These are phyloP conservation scores for Syrmaticus mikado DNA, from an alignment of 2,113 vertebrate species.

Conservation along the genomic window DNA sequence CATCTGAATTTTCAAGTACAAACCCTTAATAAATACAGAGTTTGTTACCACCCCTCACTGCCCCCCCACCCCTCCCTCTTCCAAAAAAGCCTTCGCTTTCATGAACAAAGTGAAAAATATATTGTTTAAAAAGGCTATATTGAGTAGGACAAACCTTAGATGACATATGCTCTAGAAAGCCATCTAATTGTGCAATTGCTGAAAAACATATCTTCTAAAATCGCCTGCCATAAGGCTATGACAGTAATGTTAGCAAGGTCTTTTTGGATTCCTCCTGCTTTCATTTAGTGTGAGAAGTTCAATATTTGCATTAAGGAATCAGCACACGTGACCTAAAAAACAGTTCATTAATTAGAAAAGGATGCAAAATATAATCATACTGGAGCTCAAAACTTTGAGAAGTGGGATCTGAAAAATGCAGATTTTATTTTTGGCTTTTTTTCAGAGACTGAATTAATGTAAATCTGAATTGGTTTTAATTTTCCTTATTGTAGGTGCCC, in stretches of 20 bases:
- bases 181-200: background rate
- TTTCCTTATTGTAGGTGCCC: background rate
- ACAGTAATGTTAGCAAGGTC: background rate
- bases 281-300: background rate
- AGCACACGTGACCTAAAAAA: background rate
- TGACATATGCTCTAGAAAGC: background rate
- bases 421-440: background rate
- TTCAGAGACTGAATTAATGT: background rate
- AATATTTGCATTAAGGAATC: background rate
- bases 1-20: background rate
- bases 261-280: background rate
- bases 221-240: rapidly evolving
- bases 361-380: background rate
- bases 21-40: background rate
- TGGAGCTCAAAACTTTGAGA: background rate
- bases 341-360: background rate
- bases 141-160: background rate
- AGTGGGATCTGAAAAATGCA: background rate
- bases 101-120: background rate
- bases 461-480: background rate
- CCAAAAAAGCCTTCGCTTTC: background rate
- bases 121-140: background rate
- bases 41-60: background rate
- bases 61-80: too few relatives aligned
- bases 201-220: background rate